Percentiles rank a stretch among this genome's conserved stretches.
phyloP scores from a whole-genome alignment of 2,113 vertebrate genomes.

The Nothoprocta perdicaria region DNA sequence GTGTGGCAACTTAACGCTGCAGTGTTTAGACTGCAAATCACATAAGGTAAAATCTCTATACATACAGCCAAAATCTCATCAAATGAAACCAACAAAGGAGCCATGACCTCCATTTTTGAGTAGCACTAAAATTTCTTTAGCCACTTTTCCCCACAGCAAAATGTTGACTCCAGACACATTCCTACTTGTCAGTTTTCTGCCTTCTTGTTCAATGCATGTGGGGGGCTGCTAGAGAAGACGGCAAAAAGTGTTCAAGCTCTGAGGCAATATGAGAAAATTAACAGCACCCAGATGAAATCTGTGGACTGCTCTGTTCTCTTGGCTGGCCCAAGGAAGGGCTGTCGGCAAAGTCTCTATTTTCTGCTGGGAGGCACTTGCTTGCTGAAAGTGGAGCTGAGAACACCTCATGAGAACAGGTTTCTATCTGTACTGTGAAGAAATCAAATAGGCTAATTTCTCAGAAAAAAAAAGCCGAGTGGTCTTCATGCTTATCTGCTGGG shows the following conservation, averaged over 20 bases:
- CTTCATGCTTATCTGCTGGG: not conserved
- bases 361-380: not conserved
- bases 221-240: not conserved
- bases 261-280: not conserved
- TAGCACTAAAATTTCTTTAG: not conserved
- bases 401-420: not conserved
- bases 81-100: not conserved
- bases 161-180: not conserved
- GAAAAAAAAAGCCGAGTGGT: not conserved
- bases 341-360: not conserved
- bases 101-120: not conserved
- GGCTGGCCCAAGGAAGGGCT: not conserved
- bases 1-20: not conserved
- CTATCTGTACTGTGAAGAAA: not conserved
- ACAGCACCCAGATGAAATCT: not conserved
- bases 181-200: not conserved
- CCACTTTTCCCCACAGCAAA: not conserved
- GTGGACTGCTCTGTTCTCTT: not conserved
- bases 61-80: not conserved
- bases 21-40: not conserved
- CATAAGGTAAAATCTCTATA: not conserved
- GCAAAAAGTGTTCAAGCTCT: not conserved
- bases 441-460: accelerated
- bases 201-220: not conserved
- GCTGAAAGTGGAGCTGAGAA: not conserved